phyloP scores from a whole-genome alignment of 2,888 invertebrate species.

The Auanema freiburgensis region DNA sequence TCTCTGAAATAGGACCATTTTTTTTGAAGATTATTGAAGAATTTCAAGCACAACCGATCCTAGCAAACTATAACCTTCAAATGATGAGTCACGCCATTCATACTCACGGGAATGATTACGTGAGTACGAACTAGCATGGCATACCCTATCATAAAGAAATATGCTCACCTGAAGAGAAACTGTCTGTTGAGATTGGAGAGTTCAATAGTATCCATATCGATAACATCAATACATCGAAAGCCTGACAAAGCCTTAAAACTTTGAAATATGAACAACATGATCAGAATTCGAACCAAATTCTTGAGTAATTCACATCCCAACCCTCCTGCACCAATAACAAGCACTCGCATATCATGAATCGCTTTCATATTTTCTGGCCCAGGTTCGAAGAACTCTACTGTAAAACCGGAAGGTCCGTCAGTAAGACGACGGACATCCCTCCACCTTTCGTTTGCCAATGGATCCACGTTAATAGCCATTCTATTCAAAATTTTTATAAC shows the following conservation, averaged over 20 bases:
- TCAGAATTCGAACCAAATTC: slow-evolving; percentile 73
- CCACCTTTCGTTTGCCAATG: slow-evolving; percentile 50
- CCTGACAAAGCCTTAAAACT: slow-evolving; percentile 78
- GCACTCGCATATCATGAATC: slow-evolving; percentile 67
- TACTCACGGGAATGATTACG: too few species aligned
- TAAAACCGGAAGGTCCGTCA: slow-evolving; percentile 41
- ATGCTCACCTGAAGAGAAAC: slow-evolving; percentile 83
- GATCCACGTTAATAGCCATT: slow-evolving; percentile 36
- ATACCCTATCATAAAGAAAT: too few species aligned
- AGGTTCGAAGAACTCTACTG: slow-evolving; percentile 36
- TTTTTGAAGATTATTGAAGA: too few species aligned
- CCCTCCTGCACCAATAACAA: slow-evolving; percentile 93
- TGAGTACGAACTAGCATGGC: too few species aligned
- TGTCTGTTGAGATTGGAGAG: slow-evolving; percentile 96
- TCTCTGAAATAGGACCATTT: slow-evolving; percentile 67
- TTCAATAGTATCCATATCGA: slow-evolving; percentile 99
- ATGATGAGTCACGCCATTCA: too few species aligned
- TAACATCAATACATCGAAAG: slow-evolving; percentile 88
- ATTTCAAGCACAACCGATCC: too few species aligned
- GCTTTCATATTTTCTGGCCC: slow-evolving; percentile 48
- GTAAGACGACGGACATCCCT: slow-evolving; percentile 56
- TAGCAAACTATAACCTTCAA: too few species aligned
- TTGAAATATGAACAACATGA: background rate
- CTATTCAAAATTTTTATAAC: too few species aligned
- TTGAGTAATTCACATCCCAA: slow-evolving; percentile 96